Conservation (phyloP, 2,113 vertebrate species). For the Leucopsar rothschildi region DNA sequence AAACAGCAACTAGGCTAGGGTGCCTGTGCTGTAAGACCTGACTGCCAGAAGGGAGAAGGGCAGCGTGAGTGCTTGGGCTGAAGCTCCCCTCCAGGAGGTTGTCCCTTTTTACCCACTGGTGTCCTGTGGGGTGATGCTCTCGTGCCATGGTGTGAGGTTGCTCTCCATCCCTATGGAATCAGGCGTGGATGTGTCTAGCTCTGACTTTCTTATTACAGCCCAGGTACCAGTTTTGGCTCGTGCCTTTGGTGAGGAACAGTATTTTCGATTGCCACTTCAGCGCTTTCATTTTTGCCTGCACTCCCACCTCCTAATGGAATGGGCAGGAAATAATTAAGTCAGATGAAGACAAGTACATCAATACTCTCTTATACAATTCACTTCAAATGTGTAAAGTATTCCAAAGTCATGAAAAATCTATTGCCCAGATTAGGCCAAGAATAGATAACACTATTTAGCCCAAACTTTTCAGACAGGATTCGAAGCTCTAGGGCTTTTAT, state of each 20-base stretch:
- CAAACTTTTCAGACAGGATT: neutral
- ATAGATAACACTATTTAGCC: neutral
- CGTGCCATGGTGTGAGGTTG: accelerated
- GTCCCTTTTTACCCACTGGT: neutral
- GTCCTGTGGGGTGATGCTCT: accelerated
- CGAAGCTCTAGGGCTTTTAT: neutral
- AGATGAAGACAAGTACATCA: neutral
- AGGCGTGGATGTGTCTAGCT: neutral
- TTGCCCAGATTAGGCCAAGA: neutral
- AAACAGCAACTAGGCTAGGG: accelerated
- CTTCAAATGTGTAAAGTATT: neutral
- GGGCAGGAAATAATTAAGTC: neutral
- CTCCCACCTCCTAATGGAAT: neutral
- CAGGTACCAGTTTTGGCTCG: neutral
- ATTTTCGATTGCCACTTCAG: neutral
- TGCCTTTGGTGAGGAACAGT: neutral
- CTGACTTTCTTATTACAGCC: neutral
- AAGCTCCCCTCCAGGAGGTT: neutral
- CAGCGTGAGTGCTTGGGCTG: neutral
- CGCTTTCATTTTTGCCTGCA: accelerated
- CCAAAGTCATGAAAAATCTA: neutral
- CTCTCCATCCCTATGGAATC: neutral
- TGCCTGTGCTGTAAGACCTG: neutral
- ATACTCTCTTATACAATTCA: neutral
- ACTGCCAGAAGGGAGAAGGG: neutral